Percentiles rank a stretch among this genome's conserved stretches.
Evolutionary conservation across 37 sponge, comb jelly and placozoan genomes (phyloP).

Genomic region (Beroe forskalii): DNA sequence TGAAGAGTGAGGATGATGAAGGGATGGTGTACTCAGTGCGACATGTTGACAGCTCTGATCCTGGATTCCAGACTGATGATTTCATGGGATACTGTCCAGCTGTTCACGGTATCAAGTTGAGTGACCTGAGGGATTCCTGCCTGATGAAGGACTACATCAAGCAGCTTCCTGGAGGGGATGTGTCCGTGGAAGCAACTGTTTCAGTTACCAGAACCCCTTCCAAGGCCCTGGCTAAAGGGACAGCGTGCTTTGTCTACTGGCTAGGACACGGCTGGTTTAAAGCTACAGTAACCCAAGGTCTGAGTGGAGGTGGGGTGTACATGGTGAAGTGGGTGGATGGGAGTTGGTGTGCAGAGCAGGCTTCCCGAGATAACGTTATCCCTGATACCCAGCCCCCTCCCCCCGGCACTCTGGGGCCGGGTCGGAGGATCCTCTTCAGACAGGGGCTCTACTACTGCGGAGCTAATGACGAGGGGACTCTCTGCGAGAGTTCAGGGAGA

Average conservation of each 20-base stretch:
- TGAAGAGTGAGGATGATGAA: neutral
- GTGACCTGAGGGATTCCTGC: neutral
- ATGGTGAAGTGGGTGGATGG: slow-evolving; percentile 60
- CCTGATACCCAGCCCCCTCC: neutral
- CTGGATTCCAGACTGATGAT: neutral
- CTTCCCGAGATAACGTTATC: neutral
- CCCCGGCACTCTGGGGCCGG: neutral
- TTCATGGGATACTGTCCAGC: neutral
- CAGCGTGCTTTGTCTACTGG: slow-evolving; percentile 1
- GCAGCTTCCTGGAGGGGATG: no score
- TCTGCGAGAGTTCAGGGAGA: neutral
- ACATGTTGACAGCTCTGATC: neutral
- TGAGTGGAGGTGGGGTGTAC: neutral
- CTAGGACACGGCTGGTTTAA: slow-evolving; percentile 9
- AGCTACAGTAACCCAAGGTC: neutral
- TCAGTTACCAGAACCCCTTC: no score
- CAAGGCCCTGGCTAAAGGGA: neutral
- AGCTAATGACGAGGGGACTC: neutral
- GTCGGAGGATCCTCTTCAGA: slow-evolving; percentile 37
- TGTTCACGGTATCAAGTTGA: neutral
- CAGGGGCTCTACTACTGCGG: slow-evolving; percentile 37
- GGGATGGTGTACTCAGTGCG: neutral
- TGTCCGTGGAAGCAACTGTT: no score
- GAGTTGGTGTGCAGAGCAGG: slow-evolving; percentile 12
- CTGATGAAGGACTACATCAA: neutral